These are phyloP conservation scores for Cyrtodaria siliqua DNA, from an alignment of 2,888 invertebrate species.

Conservation along the genomic window DNA sequence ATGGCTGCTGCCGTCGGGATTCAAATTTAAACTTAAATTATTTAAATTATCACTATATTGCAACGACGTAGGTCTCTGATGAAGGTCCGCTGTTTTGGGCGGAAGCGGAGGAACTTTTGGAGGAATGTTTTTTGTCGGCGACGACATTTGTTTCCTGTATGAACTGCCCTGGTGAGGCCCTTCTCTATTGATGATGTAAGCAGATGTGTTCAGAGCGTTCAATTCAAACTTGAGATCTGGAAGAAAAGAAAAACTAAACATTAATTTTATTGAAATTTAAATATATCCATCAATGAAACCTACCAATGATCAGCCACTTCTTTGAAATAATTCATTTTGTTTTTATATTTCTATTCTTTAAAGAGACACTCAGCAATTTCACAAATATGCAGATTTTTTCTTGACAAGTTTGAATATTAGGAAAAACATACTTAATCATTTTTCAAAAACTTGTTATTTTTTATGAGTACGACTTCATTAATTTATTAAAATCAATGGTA, in stretches of 20 bases:
- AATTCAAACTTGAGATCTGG: conserved; percentile 48
- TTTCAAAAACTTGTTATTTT: no score
- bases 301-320: no score
- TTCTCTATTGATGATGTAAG: conserved; percentile 53
- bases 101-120: conserved; percentile 32
- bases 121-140: conserved; percentile 34
- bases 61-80: conserved; percentile 13
- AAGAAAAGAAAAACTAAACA: conserved; percentile 17
- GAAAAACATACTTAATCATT: no score
- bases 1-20: conserved; percentile 2
- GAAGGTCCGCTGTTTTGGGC: conserved; percentile 24
- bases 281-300: no score
- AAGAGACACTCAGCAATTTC: no score
- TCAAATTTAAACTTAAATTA: conserved; percentile 5
- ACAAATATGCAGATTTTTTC: no score
- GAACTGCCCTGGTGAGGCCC: conserved; percentile 19
- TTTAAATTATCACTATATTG: conserved; percentile 35
- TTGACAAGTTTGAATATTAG: no score
- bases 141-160: conserved; percentile 19
- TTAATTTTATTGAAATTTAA: no score
- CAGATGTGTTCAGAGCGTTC: conserved; percentile 51
- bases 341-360: no score
- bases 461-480: no score
- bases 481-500: no score
- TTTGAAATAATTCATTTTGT: no score